Percentiles rank a stretch among this genome's conserved stretches.
Conservation (phyloP, 2,113 vertebrate genomes). For the Isurus oxyrinchus region DNA sequence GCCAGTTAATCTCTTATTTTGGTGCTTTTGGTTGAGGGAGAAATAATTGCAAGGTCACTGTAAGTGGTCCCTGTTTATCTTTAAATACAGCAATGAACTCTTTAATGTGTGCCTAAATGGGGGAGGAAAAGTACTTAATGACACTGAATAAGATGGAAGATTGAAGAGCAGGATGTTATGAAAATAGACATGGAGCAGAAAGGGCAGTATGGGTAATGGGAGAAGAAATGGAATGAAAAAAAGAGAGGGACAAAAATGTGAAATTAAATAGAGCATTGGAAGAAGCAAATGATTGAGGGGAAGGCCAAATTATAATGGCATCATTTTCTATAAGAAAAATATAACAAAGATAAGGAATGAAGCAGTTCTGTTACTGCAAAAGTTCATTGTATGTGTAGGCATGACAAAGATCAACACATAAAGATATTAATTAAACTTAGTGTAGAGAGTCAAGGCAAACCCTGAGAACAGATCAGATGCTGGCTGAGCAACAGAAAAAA, state of each 20-base stretch:
- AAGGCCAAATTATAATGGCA: not conserved
- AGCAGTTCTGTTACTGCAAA: too few species aligned
- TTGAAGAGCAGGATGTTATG: not conserved
- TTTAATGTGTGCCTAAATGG: not conserved
- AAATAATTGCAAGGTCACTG: not conserved
- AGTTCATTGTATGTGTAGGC: not conserved
- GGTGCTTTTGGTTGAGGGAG: not conserved
- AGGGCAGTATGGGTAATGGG: not conserved
- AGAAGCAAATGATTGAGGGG: not conserved
- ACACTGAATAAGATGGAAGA: not conserved
- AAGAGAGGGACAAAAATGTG: not conserved
- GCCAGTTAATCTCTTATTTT: not conserved
- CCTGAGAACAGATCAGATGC: not conserved
- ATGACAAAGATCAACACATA: not conserved
- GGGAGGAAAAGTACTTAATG: not conserved
- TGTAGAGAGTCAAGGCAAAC: not conserved
- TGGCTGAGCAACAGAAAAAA: not conserved
- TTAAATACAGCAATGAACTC: not conserved
- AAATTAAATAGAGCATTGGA: not conserved
- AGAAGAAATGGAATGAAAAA: not conserved
- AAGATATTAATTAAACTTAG: not conserved
- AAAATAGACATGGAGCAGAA: not conserved
- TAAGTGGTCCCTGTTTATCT: not conserved
- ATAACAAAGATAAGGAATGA: not conserved
- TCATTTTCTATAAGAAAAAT: not conserved